phyloP scores from a whole-genome alignment of 1,140 invertebrate species.

The Euwallacea fornicatus region DNA sequence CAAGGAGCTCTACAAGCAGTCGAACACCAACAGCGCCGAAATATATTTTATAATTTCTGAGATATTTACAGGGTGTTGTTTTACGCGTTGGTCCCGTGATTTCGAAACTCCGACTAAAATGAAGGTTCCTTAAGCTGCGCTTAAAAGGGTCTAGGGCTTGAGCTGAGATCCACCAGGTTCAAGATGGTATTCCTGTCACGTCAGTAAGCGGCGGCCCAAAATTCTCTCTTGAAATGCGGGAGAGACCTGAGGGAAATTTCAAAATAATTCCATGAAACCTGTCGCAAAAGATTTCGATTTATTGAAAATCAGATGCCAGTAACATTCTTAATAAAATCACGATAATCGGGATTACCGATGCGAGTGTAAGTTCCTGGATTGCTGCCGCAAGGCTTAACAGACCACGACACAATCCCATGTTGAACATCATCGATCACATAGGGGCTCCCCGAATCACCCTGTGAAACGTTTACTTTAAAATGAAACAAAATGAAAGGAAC shows the following conservation, averaged over 20 bases:
- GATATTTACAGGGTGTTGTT: no score
- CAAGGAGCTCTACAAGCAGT: no score
- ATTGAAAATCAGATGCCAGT: conserved; percentile 15
- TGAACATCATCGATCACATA: not conserved
- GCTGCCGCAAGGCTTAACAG: conserved; percentile 5
- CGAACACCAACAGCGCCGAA: no score
- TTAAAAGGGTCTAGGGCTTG: no score
- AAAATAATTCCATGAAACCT: not conserved
- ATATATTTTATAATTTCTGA: no score
- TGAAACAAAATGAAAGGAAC: conserved; percentile 39
- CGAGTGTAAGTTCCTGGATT: conserved; percentile 8
- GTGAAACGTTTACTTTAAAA: conserved; percentile 60
- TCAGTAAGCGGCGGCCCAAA: no score
- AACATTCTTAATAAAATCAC: conserved; percentile 19
- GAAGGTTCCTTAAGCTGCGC: no score
- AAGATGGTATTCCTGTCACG: no score
- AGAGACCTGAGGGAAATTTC: not conserved
- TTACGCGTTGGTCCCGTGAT: no score
- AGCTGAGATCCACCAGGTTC: no score
- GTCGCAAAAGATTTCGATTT: not conserved
- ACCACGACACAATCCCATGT: conserved; percentile 16
- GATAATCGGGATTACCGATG: conserved; percentile 4
- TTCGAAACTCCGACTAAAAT: no score
- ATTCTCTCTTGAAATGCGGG: no score
- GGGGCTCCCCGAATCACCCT: conserved; percentile 21